Conservation (phyloP, 2,797 vertebrate genomes). For the Heliangelus exortis region DNA sequence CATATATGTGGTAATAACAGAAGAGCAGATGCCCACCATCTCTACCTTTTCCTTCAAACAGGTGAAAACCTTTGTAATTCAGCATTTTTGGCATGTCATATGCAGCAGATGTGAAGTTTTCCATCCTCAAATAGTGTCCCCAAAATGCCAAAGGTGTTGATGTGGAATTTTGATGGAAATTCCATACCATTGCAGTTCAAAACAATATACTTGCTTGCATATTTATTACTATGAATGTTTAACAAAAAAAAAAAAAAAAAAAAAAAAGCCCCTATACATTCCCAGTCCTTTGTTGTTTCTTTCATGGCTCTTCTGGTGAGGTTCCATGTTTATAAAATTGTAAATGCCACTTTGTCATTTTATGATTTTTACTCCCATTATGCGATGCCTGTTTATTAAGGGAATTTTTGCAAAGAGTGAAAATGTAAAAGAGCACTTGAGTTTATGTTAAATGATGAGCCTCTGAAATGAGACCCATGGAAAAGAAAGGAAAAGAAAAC, state of each 20-base stretch:
- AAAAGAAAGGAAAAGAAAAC: constrained; percentile 6
- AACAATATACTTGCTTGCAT: background rate
- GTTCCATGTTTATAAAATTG: background rate
- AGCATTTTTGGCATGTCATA: background rate
- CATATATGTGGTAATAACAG: background rate
- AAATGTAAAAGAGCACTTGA: constrained; percentile 8
- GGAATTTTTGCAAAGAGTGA: constrained; percentile 8
- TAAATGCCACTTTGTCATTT: background rate
- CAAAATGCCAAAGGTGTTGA: background rate
- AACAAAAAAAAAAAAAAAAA: background rate
- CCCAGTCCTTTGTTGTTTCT: background rate
- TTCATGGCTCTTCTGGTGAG: background rate
- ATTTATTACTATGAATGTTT: background rate
- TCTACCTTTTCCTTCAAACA: background rate
- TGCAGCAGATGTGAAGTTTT: constrained; percentile 14
- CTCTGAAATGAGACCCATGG: constrained; percentile 20
- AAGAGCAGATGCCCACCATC: background rate
- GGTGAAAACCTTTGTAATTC: background rate
- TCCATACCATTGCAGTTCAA: background rate
- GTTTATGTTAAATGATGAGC: background rate
- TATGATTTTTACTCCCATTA: constrained; percentile 2
- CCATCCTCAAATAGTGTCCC: background rate
- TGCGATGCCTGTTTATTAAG: background rate
- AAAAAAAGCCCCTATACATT: background rate
- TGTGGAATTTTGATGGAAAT: background rate